These are phyloP conservation scores for Xestia ashworthii DNA, from an alignment of 2,888 invertebrate species.

Conservation along the genomic window DNA sequence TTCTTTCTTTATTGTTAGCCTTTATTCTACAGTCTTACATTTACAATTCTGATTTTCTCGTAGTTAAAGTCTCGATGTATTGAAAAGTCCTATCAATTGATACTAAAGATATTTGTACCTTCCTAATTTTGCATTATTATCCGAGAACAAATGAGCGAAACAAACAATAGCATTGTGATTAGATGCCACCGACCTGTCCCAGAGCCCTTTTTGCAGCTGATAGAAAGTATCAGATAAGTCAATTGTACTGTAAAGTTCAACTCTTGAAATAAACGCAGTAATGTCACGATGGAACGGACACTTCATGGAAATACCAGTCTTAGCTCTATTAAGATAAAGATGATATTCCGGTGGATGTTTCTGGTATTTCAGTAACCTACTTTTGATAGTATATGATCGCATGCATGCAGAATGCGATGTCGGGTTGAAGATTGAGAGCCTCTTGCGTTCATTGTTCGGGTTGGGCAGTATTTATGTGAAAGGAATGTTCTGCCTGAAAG, in stretches of 20 bases:
- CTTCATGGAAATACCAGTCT: slow-evolving; percentile 39
- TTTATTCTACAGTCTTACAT: background rate
- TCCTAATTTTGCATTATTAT: slow-evolving; percentile 8
- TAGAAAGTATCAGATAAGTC: slow-evolving; percentile 78
- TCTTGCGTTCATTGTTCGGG: slow-evolving; percentile 58
- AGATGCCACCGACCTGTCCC: slow-evolving; percentile 54
- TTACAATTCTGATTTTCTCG: background rate
- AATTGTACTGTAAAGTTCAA: slow-evolving; percentile 80
- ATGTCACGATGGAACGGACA: slow-evolving; percentile 71
- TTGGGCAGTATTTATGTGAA: slow-evolving; percentile 55
- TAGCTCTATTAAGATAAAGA: slow-evolving; percentile 34
- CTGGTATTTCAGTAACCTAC: slow-evolving; percentile 69
- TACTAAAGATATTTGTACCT: background rate
- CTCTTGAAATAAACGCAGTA: slow-evolving; percentile 81
- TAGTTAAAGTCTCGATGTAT: background rate
- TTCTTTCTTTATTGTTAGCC: too few species aligned
- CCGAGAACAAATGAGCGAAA: slow-evolving; percentile 16
- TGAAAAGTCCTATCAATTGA: background rate
- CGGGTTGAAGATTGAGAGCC: slow-evolving; percentile 49
- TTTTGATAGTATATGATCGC: slow-evolving; percentile 61
- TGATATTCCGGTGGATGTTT: slow-evolving; percentile 40
- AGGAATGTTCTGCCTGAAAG: slow-evolving; percentile 15
- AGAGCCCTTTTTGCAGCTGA: slow-evolving; percentile 65
- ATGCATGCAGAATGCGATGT: slow-evolving; percentile 61
- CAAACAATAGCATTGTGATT: slow-evolving; percentile 42